Base-by-base conservation (phyloP, 1,140 invertebrate genomes). In the Dryas iulia region DNA sequence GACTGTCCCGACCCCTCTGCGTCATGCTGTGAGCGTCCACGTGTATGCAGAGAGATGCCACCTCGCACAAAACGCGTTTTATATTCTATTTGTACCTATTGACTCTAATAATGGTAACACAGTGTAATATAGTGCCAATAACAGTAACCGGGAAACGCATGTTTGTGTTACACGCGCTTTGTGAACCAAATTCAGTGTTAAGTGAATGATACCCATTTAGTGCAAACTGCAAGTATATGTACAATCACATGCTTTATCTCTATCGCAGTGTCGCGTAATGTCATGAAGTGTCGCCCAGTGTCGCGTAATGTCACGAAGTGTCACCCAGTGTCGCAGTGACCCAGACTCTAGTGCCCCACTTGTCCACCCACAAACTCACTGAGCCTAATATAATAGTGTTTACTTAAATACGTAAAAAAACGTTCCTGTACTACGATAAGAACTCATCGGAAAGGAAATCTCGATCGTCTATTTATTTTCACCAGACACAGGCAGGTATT, bases 401-500 rank as follows among this genome's bases (percentile, higher is more conserved):
- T 66, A 74, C 59, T 67, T 73, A 78, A 69, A 81, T 69, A 67
- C 73, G 57, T 71, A 77, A 75, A 75, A 77, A 56, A 82, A 82
- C 69, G 82, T 84, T 87, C 85, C 83, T 86, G 66, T 84, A 84
- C 81, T 75, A 73, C 64, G 68, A 78, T 84, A 82, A 81, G 81
- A 66, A 77, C 77, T 72, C 59, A 24, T 39, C 31, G 28, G 31
- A 59, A 59, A 10, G n/a, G 39, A 47, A 47, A 47, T 21, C 14
- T 21, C 14, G n/a, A 14, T 39, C 58, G 28, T 58, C 70, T 82
- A 80, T 84, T 83, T 82, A 76, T 82, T 82, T 82, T 74, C 68
- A 72, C 14, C 39, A 47, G 5, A 47, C 39, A 69, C 69, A 75
- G 76, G 64, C 73, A 74, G 67, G 75, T 28, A 79, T 77, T 72